Conservation (phyloP, 2,113 vertebrate genomes). For the Zosterops pallidus region DNA sequence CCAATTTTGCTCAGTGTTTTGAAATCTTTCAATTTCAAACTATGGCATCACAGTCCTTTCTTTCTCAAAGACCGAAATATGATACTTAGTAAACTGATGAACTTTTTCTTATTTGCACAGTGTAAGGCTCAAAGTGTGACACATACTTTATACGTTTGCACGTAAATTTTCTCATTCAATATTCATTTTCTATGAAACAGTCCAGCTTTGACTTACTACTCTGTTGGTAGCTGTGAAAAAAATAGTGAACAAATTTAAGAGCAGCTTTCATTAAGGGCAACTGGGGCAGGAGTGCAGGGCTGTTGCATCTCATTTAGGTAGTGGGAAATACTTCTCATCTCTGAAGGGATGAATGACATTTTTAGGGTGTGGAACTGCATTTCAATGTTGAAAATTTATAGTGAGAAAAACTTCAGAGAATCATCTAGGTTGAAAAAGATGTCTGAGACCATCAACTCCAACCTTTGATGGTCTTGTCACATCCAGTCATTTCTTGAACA, state of each 20-base stretch:
- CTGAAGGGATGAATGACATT: accelerated
- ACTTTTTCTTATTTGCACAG: not conserved
- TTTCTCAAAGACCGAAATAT: not conserved
- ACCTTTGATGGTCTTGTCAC: not conserved
- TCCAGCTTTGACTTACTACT: not conserved
- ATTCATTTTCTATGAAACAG: not conserved
- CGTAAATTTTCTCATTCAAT: not conserved
- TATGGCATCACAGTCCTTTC: not conserved
- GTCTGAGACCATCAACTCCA: not conserved
- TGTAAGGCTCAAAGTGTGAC: not conserved
- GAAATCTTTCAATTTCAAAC: not conserved
- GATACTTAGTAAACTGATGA: not conserved
- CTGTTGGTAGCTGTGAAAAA: not conserved
- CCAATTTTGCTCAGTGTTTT: not conserved
- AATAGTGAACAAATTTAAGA: not conserved
- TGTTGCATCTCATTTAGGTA: not conserved
- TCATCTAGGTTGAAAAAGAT: not conserved
- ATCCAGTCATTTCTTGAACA: not conserved
- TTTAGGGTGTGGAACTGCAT: not conserved
- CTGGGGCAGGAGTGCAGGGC: accelerated
- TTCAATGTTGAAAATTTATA: not conserved
- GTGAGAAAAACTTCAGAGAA: not conserved
- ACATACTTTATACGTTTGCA: not conserved
- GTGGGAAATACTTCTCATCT: not conserved
- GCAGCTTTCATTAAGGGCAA: not conserved